Base-by-base conservation (phyloP, 2,888 invertebrate species). In the Ichneumoninae sp. region DNA sequence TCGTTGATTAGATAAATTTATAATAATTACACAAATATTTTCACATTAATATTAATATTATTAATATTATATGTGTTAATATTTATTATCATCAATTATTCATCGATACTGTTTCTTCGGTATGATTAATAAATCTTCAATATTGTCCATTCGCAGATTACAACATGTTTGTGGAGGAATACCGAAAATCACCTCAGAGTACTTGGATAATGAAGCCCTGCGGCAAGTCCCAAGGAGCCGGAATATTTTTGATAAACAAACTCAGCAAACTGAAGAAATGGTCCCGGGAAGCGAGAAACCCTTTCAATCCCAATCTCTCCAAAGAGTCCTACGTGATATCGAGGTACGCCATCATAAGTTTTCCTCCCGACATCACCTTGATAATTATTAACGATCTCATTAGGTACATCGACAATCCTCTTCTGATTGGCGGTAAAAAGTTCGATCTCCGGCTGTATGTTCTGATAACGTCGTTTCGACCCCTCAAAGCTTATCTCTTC, bases 171-270 rank as follows among this genome's bases (percentile, higher is more conserved):
- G 98, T 98, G 1, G 98, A 99, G 92, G 98, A 99, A 92, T 99
- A 98, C 93, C 95, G 98, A 76, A 98, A 98, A 94, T 97, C 97
- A 87, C 98, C 98, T 0, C 97, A 97, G 92, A 97, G 97, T 89
- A 99, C 98, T 0, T 99, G 99, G 99, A 99, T 99, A 87, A 98
- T 99, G 97, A 99, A 99, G 93, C 99, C 99, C 0, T 98, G 98
- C 93, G 98, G 98, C 40, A 97, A 98, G 94, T 98, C 98, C 0
- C 97, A 97, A 93, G 98, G 98, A 1, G 96, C 97, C n/a, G 99
- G 99, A 54, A 99, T 99, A 91, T 98, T 98, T 93, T 95, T 99
- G 79, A 98, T 99, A 89, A 99, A 99, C 93, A 98, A 98, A 94
- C 94, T 99, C 83, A 98, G 98, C 3, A 98, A 98, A 94, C 94